Base-by-base conservation (phyloP, 1,140 invertebrate genomes). In the Palaemon carinicauda region DNA sequence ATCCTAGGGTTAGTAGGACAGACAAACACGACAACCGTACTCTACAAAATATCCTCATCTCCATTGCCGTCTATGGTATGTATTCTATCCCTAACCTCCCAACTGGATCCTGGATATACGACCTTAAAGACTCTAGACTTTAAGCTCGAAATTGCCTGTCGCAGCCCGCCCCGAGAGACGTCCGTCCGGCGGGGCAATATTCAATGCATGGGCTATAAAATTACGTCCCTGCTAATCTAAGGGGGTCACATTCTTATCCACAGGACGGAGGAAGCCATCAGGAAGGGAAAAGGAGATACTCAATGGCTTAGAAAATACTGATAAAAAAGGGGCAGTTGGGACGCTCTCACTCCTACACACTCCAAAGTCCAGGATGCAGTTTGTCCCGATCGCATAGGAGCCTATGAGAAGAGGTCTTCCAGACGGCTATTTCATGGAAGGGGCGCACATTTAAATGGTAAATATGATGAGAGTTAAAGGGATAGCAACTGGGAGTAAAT, bases 261-360 rank as follows among this genome's bases (percentile, higher is more conserved):
- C n/a, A 10, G 21, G 60, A 21, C 60, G 60, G 21, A 19, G 60
- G 60, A 69, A 69, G 29, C 29, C 60, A 69, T 69, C 60, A 69
- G 24, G 60, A 29, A 24, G 60, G 60, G 29, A 27, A 12, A 24
- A n/a, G n/a, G 60, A 69, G 60, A 69, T 69, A n/a, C 60, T 69
- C 60, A 69, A 69, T 69, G 60, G 60, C 60, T 21, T 69, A 69
- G 60, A 69, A 69, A 69, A 69, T 69, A 69, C 60, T 27, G 60
- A 69, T 69, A 69, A 69, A 69, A 69, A 69, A 69, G 17, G 19
- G 56, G 19, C 60, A 27, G 21, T 5, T 5, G 19, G 15, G 56
- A n/a, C 3, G 5, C 21, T 14, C 21, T 17, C 60, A 41, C 41
- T 41, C 60, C 29, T 69, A 17, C 60, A 27, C 60, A 14, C 60